These are phyloP conservation scores for Brachymystax lenok DNA, from an alignment of 2,797 vertebrate genomes.

Conservation along the genomic window DNA sequence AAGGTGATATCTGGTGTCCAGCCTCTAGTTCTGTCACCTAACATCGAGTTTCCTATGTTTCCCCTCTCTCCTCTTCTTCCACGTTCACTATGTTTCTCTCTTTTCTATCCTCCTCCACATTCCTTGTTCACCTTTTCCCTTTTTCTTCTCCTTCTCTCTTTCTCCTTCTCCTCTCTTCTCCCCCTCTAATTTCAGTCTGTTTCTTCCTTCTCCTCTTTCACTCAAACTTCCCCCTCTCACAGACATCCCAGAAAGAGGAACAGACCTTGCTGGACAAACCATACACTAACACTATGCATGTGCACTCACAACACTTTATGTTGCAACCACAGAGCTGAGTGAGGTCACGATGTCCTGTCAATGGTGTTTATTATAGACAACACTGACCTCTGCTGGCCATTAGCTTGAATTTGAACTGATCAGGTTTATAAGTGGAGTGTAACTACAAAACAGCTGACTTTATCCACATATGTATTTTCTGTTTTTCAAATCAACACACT, in stretches of 20 bases:
- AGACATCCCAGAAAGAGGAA: neutral
- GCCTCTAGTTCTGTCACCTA: neutral
- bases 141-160: neutral
- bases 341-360: neutral
- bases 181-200: too few species aligned
- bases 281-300: neutral
- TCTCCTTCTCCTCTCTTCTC: too few species aligned
- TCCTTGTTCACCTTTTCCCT: neutral
- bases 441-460: neutral
- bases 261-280: neutral
- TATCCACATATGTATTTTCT: neutral
- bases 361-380: neutral
- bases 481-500: neutral
- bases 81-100: neutral
- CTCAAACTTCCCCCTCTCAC: neutral
- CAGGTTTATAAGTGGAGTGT: neutral
- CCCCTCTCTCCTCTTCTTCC: neutral
- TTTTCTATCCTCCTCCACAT: neutral
- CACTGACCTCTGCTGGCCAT: neutral
- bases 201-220: too few species aligned
- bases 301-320: neutral
- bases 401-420: neutral
- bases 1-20: conserved; percentile 1
- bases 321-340: too few species aligned
- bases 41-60: conserved; percentile 2